Evolutionary conservation across 2,888 invertebrate species (phyloP).

Genomic region (Pollenia angustigena): DNA sequence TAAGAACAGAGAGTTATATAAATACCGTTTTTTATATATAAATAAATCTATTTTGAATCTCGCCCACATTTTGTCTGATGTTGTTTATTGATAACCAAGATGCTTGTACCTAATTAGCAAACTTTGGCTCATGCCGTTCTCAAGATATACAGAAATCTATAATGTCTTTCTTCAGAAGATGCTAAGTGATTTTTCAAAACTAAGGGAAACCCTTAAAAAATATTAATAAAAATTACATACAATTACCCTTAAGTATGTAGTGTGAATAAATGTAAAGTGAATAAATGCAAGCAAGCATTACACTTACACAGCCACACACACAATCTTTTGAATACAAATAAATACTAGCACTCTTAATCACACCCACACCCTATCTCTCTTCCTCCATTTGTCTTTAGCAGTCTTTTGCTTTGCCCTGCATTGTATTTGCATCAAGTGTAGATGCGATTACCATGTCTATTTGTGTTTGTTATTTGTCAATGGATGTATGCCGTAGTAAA

Average conservation of each 20-base stretch:
- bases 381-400: neutral
- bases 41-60: no score
- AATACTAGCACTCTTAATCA: slow-evolving; percentile 30
- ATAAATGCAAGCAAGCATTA: slow-evolving; percentile 49
- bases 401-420: neutral
- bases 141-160: no score
- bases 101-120: no score
- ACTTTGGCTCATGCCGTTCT: no score
- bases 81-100: no score
- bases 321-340: neutral
- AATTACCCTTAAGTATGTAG: slow-evolving; percentile 57
- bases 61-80: no score
- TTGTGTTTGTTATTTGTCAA: slow-evolving; percentile 1
- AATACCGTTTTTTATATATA: no score
- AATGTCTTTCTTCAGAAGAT: neutral
- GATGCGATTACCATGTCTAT: slow-evolving; percentile 35
- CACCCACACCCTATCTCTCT: slow-evolving; percentile 18
- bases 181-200: neutral
- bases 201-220: slow-evolving; percentile 26
- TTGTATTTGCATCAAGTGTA: slow-evolving; percentile 9
- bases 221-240: slow-evolving; percentile 51
- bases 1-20: no score
- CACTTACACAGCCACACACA: slow-evolving; percentile 8
- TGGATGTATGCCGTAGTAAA: slow-evolving; percentile 31
- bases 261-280: slow-evolving; percentile 47